Conservation (phyloP, 2,113 vertebrate species). For the Mesitornis unicolor region DNA sequence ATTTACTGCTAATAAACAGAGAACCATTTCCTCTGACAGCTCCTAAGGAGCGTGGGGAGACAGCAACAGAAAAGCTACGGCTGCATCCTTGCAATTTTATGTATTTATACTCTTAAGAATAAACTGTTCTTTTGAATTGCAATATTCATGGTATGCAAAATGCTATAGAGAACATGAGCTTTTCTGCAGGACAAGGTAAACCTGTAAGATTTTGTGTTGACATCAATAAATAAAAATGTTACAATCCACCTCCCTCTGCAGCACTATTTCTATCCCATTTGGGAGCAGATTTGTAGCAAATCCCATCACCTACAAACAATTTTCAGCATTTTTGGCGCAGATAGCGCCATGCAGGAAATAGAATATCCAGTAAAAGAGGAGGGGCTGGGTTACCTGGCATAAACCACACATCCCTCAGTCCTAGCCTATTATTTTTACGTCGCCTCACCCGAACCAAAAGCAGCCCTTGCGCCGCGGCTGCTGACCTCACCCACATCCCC, state of each 20-base stretch:
- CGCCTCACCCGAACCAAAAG: not conserved
- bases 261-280: fast-evolving
- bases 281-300: not conserved
- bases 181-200: not conserved
- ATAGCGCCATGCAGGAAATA: fast-evolving
- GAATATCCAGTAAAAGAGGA: too few species aligned
- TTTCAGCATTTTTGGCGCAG: not conserved
- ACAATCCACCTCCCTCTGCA: fast-evolving
- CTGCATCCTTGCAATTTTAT: not conserved
- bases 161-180: fast-evolving
- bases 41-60: not conserved
- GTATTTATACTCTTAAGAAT: not conserved
- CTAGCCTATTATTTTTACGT: not conserved
- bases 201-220: not conserved
- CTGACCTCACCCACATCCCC: not conserved
- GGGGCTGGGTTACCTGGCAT: not conserved
- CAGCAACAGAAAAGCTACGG: not conserved
- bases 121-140: not conserved
- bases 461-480: not conserved
- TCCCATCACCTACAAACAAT: not conserved
- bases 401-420: not conserved
- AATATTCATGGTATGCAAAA: not conserved
- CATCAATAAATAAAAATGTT: not conserved
- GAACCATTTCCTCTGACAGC: not conserved
- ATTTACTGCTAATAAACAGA: not conserved